phyloP scores from a whole-genome alignment of 2,888 invertebrate genomes.

The Lacanobia oleracea region DNA sequence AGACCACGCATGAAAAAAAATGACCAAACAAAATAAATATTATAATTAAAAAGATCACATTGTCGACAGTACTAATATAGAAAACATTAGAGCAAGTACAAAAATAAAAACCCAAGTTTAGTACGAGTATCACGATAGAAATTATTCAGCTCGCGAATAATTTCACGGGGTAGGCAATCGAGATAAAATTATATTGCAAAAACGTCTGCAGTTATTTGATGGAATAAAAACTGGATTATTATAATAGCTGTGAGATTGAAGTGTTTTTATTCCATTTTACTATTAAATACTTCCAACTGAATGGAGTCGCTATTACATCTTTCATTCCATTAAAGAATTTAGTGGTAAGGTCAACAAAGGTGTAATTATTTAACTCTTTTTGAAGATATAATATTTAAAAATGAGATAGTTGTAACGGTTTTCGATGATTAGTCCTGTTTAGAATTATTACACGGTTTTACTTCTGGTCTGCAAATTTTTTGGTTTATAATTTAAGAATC shows the following conservation, averaged over 20 bases:
- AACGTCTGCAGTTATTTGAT: conserved; percentile 47
- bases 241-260: conserved; percentile 33
- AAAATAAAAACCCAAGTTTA: not conserved
- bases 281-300: conserved; percentile 37
- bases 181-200: conserved; percentile 46
- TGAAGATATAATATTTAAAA: not conserved
- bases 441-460: too few species aligned
- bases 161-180: conserved; percentile 42
- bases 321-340: conserved; percentile 15
- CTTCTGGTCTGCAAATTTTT: not conserved
- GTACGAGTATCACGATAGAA: conserved; percentile 15
- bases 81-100: conserved; percentile 12
- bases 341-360: conserved; percentile 18
- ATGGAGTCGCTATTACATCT: conserved; percentile 13
- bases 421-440: not conserved
- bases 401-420: not conserved
- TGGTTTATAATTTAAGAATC: not conserved
- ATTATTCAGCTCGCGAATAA: conserved; percentile 33
- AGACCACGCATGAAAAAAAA: too few species aligned
- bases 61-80: not conserved
- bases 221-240: conserved; percentile 42
- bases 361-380: conserved; percentile 20
- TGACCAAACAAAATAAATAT: too few species aligned
- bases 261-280: conserved; percentile 29
- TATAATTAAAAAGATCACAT: too few species aligned